phyloP scores from a whole-genome alignment of 2,888 invertebrate genomes.

The Eretmocerus hayati region DNA sequence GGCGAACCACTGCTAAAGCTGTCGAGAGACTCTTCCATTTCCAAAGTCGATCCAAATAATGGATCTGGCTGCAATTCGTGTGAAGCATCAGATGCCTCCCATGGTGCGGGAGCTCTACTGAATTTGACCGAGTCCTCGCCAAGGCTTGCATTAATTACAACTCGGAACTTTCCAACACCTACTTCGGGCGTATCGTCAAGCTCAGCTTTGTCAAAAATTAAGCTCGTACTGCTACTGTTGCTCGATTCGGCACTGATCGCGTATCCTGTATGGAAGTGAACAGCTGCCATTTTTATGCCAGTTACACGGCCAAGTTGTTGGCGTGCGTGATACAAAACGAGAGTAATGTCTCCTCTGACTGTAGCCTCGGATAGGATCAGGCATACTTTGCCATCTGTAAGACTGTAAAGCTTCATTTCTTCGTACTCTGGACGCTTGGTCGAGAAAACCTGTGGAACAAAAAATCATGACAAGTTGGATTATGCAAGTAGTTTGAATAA shows the following conservation, averaged over 20 bases:
- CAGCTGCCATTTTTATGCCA: slow-evolving; percentile 77
- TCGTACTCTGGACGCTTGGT: slow-evolving; percentile 83
- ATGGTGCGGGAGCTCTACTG: slow-evolving; percentile 64
- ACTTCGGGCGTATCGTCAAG: slow-evolving; percentile 74
- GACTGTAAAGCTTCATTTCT: slow-evolving; percentile 67
- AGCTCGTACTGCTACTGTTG: slow-evolving; percentile 66
- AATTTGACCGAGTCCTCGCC: slow-evolving; percentile 61
- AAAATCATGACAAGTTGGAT: too few species aligned
- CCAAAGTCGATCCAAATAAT: slow-evolving; percentile 69
- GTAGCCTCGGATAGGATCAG: slow-evolving; percentile 50
- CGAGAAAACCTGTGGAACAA: slow-evolving; percentile 57
- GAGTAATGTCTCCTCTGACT: slow-evolving; percentile 78
- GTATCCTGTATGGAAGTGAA: slow-evolving; percentile 87
- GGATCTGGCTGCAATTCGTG: slow-evolving; percentile 52
- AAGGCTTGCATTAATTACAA: slow-evolving; percentile 64
- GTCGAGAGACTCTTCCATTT: slow-evolving; percentile 76
- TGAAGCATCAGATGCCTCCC: slow-evolving; percentile 62
- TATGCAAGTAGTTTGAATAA: too few species aligned
- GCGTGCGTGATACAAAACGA: slow-evolving; percentile 78
- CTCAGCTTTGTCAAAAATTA: slow-evolving; percentile 68
- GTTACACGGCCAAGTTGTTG: slow-evolving; percentile 76
- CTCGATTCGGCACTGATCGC: too few species aligned
- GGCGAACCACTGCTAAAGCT: slow-evolving; percentile 53
- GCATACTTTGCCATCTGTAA: slow-evolving; percentile 64
- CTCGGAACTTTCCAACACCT: slow-evolving; percentile 59